Base-by-base conservation (phyloP, 2,888 invertebrate species). In the Cerceris ruficornis region DNA sequence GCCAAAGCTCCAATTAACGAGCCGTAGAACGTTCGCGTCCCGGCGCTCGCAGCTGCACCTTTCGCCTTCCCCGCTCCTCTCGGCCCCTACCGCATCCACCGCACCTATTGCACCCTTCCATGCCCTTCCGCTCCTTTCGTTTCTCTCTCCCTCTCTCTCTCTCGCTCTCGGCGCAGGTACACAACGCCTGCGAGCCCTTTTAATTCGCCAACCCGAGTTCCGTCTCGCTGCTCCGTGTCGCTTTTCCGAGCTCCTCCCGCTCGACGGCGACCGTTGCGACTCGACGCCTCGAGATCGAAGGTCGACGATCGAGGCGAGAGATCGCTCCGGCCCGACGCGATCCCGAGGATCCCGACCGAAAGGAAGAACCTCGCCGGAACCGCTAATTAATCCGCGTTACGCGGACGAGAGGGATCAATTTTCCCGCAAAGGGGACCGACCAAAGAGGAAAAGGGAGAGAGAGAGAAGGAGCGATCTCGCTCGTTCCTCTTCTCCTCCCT, bases 1-100 rank as follows among this genome's bases (percentile, higher is more conserved):
- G 78, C 77, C 79, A 86, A 85, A 84, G 85, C 81, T 77, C 74
- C 72, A 84, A 86, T 86, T 84, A 86, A 84, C 84, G 77, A 71
- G 67, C 50, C 58, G 55, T 15, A 13, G 42, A 61, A 49, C 28
- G 54, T 55, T 28, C 28, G 28, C 28, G 28, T 28, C 4, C 28
- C 28, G 28, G 59, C 28, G 42, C n/a, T 7, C 62, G 28, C 57
- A 62, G 17, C 54, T 62, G 54, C 59, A 17, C 14, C 54, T 46
- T 11, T 46, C 8, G 50, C 46, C n/a, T 28, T 28, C 54, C 61
- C 28, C 52, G 41, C 52, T 50, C 28, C 28, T 28, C 28, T 28
- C 28, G 28, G 4, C 28, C 28, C 28, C 28, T 28, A 28, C 28
- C 28, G 28, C 28, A 28, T 28, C 28, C 28, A 28, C 28, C 28